Conservation (phyloP, 2,113 vertebrate species). For the Candoia aspera region DNA sequence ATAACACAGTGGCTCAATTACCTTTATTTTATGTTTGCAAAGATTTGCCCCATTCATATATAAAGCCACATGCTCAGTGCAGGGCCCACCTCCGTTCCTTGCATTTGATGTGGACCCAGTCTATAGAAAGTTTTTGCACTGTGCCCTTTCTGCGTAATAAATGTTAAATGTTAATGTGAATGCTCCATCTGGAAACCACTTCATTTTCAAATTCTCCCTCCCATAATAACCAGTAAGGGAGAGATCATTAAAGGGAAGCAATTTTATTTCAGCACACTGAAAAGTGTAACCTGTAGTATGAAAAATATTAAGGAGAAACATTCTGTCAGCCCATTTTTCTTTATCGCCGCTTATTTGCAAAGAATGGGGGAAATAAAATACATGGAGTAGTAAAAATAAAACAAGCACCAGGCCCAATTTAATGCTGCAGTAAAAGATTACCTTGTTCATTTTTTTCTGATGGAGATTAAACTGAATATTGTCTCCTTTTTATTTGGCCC, state of each 20-base stretch:
- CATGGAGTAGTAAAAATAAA: constrained; percentile 59
- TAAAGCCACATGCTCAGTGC: constrained; percentile 23
- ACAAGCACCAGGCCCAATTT: constrained; percentile 34
- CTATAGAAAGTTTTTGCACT: constrained; percentile 37
- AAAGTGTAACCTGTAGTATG: constrained; percentile 39
- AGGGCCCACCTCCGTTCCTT: constrained; percentile 11
- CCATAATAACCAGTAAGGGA: constrained; percentile 62
- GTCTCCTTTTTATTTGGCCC: background rate
- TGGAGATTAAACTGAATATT: background rate
- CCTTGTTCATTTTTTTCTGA: constrained; percentile 35
- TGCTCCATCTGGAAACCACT: constrained; percentile 64
- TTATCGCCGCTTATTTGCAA: constrained; percentile 64
- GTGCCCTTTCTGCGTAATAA: constrained; percentile 65
- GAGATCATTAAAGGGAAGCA: constrained; percentile 56
- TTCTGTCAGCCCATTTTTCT: constrained; percentile 61
- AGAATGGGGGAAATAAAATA: constrained; percentile 59
- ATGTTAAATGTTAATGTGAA: constrained; percentile 69
- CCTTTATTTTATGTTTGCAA: constrained; percentile 6
- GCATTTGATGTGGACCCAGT: constrained; percentile 9
- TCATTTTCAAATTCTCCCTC: constrained; percentile 59
- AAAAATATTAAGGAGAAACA: constrained; percentile 56
- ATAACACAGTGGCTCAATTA: background rate
- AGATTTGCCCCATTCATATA: constrained; percentile 13
- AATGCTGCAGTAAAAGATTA: constrained; percentile 45
- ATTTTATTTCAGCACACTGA: constrained; percentile 57